phyloP scores from a whole-genome alignment of 1,140 invertebrate genomes.

The Ooceraea biroi region DNA sequence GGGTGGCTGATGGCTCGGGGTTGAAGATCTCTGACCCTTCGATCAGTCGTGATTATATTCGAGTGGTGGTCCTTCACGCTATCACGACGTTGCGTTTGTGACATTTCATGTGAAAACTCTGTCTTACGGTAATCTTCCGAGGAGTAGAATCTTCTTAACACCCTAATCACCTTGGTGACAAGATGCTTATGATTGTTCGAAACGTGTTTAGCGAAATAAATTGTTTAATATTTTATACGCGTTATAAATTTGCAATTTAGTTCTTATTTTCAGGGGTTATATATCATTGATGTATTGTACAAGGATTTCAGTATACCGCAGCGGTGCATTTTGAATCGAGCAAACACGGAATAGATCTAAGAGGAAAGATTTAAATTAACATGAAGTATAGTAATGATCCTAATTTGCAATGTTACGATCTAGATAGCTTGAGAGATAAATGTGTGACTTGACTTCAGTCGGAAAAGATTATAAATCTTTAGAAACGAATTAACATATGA shows the following conservation, averaged over 20 bases:
- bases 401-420: background rate
- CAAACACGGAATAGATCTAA: slow-evolving; percentile 22
- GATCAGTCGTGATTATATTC: slow-evolving; percentile 41
- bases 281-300: slow-evolving; percentile 1
- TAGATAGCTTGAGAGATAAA: slow-evolving; percentile 6
- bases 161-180: background rate
- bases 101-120: background rate
- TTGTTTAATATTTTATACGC: background rate
- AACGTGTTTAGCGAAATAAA: background rate
- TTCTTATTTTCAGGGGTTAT: slow-evolving; percentile 6
- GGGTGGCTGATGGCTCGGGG: slow-evolving; percentile 18
- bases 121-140: background rate
- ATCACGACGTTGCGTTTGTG: slow-evolving; percentile 27
- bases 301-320: slow-evolving; percentile 1
- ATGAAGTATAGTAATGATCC: slow-evolving; percentile 48
- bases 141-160: slow-evolving; percentile 6
- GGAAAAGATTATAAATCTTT: background rate
- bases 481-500: background rate
- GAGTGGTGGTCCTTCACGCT: slow-evolving; percentile 19
- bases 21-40: slow-evolving; percentile 30
- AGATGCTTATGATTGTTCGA: background rate
- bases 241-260: background rate
- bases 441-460: slow-evolving; percentile 28
- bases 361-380: slow-evolving; percentile 18
- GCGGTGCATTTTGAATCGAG: background rate